These are phyloP conservation scores for Babylonia areolata DNA, from an alignment of 1,140 invertebrate genomes.

Conservation along the genomic window DNA sequence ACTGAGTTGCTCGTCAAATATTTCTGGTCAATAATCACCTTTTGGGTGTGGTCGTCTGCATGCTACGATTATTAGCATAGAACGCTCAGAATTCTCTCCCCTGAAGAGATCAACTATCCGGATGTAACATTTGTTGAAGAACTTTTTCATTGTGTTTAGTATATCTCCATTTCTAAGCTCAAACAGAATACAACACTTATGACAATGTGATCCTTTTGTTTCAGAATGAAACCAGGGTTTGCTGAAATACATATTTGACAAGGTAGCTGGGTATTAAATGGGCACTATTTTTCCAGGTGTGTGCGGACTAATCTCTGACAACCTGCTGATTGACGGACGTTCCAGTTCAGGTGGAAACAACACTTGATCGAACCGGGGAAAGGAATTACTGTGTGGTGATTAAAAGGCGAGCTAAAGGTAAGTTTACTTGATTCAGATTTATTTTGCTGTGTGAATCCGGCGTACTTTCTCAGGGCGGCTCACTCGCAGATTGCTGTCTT, in stretches of 20 bases:
- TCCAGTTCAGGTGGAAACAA: background rate
- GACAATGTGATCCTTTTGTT: no score
- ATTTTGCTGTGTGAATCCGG: background rate
- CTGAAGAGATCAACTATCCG: background rate
- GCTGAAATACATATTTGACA: background rate
- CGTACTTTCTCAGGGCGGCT: background rate
- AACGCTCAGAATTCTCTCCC: background rate
- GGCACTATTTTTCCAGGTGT: slow-evolving; percentile 16
- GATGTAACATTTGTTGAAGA: background rate
- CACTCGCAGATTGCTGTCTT: background rate
- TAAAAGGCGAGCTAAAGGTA: background rate
- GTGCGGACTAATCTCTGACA: slow-evolving; percentile 16
- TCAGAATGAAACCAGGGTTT: background rate
- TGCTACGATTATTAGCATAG: background rate
- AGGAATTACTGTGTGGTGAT: background rate
- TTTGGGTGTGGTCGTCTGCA: slow-evolving; percentile 31
- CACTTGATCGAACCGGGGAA: background rate
- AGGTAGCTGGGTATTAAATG: background rate
- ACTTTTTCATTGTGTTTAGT: background rate
- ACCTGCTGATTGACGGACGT: background rate
- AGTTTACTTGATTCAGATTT: background rate
- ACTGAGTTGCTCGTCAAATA: background rate
- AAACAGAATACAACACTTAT: no score
- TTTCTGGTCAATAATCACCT: background rate
- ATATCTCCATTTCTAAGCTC: no score